Evolutionary conservation across 1,140 invertebrate species (phyloP), one percentile per base, ranked within the genome.

Genomic region (Brachionus manjavacas): DNA sequence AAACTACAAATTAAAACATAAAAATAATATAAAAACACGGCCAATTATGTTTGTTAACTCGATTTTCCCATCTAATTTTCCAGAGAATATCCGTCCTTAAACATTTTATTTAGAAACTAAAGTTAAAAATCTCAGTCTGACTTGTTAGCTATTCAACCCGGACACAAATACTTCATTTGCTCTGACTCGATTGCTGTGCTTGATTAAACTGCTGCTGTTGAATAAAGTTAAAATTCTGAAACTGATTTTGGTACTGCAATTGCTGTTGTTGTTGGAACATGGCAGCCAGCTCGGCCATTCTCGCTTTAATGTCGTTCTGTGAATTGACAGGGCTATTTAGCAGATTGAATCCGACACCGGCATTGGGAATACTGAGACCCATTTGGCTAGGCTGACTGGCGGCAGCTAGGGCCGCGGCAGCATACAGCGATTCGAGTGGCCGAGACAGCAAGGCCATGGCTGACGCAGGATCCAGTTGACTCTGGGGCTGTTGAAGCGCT

Each of bases 201-300:
- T 76, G 39, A 76, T 76, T 76, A 8, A 76, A 76, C 28, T 76
- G 72, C 23, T 72, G 68, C 68, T 72, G 68, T 72, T 72, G 43
- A 23, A 76, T 14, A 25, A 76, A 76, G 43, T 49, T 76, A n/a
- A 76, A 76, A 76, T 76, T 72, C 20, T 76, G 72, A 76, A 49
- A 49, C 11, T 76, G 72, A 49, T 76, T 46, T 76, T 76, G 72
- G 41, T 76, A 49, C 39, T 76, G 72, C 25, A 25, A 31, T 49
- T 76, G 72, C 23, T 76, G 72, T 14, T 76, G 72, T 4, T 76
- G 72, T n/a, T 76, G 72, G 12, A 76, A 76, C 20, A 76, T 25
- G 49, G 72, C 41, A 4, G 72, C 72, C 20, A 76, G 20, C 49
- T 76, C 72, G 25, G 46, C 72, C 72, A 76, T 72, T 72, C 68